Conservation (phyloP, 2,888 invertebrate species). For the Andrena dorsata region DNA sequence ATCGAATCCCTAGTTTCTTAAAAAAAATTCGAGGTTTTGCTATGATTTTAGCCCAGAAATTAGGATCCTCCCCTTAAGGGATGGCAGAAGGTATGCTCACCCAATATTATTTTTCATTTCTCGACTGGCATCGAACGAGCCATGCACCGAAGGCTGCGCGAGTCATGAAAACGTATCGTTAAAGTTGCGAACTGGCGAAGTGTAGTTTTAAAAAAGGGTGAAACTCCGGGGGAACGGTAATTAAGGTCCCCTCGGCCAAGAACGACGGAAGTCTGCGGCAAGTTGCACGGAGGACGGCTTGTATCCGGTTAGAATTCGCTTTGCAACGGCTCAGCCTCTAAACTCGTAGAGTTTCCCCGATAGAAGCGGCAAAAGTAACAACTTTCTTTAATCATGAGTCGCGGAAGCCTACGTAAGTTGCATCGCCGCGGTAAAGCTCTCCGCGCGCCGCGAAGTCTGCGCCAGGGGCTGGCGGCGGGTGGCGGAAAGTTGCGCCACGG, state of each 20-base stretch:
- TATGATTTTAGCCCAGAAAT: too few species aligned
- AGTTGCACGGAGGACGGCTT: conserved; percentile 4
- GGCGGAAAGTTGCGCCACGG: conserved; percentile 12
- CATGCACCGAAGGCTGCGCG: too few species aligned
- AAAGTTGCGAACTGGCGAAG: neutral
- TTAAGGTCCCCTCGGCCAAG: conserved; percentile 18
- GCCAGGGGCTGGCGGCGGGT: neutral
- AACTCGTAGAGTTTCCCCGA: conserved; percentile 11
- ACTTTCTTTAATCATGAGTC: conserved; percentile 43
- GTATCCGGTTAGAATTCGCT: conserved; percentile 28
- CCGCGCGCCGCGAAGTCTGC: neutral
- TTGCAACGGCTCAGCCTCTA: conserved; percentile 23
- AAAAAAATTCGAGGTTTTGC: too few species aligned
- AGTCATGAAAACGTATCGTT: too few species aligned
- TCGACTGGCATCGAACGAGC: too few species aligned
- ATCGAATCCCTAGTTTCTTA: too few species aligned
- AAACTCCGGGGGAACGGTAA: conserved; percentile 1
- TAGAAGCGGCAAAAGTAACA: conserved; percentile 30
- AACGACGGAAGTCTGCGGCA: conserved; percentile 22
- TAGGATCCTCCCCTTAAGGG: too few species aligned
- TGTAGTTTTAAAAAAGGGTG: neutral
- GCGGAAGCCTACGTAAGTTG: conserved; percentile 25
- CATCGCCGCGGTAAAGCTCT: conserved; percentile 10
- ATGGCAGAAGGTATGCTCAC: too few species aligned
- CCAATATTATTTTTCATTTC: too few species aligned